Conservation (phyloP, 2,113 vertebrate species). For the Oncorhynchus tshawytscha region DNA sequence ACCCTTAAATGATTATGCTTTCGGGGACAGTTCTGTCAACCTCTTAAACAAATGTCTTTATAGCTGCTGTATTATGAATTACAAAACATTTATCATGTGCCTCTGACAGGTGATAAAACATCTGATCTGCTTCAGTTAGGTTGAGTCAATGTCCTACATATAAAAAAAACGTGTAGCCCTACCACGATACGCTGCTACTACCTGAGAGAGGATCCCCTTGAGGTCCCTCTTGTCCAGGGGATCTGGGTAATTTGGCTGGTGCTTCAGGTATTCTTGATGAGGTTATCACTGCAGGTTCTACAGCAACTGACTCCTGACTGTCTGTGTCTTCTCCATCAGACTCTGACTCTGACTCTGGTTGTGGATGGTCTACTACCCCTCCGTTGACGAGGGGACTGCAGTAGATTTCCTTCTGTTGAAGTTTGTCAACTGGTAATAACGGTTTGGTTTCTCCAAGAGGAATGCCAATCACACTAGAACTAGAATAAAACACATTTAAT, state of each 20-base stretch:
- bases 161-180: no score
- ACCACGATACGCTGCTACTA: neutral
- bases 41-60: neutral
- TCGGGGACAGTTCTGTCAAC: neutral
- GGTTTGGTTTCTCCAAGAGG: neutral
- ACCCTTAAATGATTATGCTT: neutral
- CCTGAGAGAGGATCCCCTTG: slow-evolving; percentile 8
- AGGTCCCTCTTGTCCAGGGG: slow-evolving; percentile 1
- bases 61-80: neutral
- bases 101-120: neutral
- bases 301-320: neutral
- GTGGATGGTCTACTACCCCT: neutral
- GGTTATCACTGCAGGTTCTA: neutral
- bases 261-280: neutral
- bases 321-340: neutral
- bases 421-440: slow-evolving; percentile 8
- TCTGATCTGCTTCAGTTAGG: neutral
- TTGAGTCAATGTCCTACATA: no score
- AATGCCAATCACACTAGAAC: slow-evolving; percentile 13
- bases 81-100: neutral
- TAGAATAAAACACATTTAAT: neutral
- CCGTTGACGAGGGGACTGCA: slow-evolving; percentile 23
- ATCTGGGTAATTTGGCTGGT: neutral
- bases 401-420: slow-evolving; percentile 10
- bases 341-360: neutral